Conservation (phyloP, 2,113 vertebrate species). For the Semicossyphus pulcher region DNA sequence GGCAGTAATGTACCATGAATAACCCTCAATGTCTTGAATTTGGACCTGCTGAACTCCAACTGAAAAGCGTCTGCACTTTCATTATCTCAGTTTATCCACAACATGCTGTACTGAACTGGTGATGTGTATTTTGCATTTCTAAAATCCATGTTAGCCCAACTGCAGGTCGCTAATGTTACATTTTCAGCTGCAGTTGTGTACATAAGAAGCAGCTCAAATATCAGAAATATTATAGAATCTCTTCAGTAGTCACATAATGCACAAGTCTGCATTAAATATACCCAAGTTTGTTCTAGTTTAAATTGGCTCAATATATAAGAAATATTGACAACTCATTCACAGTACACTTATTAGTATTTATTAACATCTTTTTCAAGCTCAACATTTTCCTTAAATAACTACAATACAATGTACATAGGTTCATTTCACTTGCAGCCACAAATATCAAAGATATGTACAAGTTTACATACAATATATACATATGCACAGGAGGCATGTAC, state of each 20-base stretch:
- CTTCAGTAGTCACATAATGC: too few species aligned
- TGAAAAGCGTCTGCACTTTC: too few species aligned
- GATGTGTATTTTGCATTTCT: too few species aligned
- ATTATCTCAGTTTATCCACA: too few species aligned
- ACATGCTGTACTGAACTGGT: too few species aligned
- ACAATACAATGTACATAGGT: conserved; percentile 53
- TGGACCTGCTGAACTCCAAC: too few species aligned
- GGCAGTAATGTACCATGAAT: conserved; percentile 9
- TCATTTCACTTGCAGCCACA: conserved; percentile 56
- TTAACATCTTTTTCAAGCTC: conserved; percentile 52
- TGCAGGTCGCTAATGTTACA: too few species aligned
- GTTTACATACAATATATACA: conserved; percentile 77
- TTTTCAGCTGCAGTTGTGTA: not conserved
- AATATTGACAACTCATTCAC: not conserved
- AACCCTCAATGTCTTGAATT: not conserved
- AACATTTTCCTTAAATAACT: conserved; percentile 74
- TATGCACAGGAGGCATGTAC: conserved; percentile 68
- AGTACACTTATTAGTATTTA: conserved; percentile 73
- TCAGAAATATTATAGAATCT: not conserved
- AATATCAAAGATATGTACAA: conserved; percentile 76
- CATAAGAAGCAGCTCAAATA: not conserved
- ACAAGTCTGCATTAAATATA: not conserved
- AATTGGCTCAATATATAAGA: not conserved
- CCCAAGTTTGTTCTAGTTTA: not conserved
- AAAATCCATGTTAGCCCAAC: not conserved